Percentiles rank a stretch among this genome's conserved stretches.
Evolutionary conservation across 2,797 vertebrate genomes (phyloP).

Genomic region (Momotus momota): DNA sequence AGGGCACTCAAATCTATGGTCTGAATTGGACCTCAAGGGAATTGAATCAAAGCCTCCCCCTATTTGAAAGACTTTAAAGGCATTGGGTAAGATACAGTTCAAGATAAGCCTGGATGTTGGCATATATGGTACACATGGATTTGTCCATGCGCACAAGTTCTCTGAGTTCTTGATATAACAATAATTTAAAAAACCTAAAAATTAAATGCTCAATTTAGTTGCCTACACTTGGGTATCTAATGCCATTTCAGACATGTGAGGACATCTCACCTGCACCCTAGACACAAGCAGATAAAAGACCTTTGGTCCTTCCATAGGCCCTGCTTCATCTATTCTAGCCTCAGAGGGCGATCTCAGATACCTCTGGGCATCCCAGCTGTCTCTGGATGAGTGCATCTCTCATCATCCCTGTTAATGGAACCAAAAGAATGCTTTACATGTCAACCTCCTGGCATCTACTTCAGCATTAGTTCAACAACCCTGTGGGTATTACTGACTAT

Average conservation of each 20-base stretch:
- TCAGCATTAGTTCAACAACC: background rate
- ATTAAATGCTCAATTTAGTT: background rate
- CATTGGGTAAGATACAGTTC: background rate
- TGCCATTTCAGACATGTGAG: background rate
- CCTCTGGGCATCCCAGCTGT: background rate
- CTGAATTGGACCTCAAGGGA: background rate
- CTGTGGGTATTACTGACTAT: background rate
- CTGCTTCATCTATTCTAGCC: background rate
- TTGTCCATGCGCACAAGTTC: background rate
- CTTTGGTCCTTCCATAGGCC: background rate
- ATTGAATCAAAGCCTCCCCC: background rate
- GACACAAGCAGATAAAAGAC: background rate
- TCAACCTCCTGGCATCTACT: background rate
- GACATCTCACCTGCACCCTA: background rate
- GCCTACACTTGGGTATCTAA: background rate
- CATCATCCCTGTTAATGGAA: background rate
- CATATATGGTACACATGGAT: accelerated
- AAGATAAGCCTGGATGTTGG: background rate
- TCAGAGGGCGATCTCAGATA: background rate
- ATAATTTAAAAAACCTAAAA: no score
- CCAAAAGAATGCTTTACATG: background rate
- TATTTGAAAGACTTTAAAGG: background rate
- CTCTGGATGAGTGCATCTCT: background rate
- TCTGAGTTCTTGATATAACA: background rate
- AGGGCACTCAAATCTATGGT: background rate